Conservation (phyloP, 2,888 invertebrate genomes). For the Idaea straminata region DNA sequence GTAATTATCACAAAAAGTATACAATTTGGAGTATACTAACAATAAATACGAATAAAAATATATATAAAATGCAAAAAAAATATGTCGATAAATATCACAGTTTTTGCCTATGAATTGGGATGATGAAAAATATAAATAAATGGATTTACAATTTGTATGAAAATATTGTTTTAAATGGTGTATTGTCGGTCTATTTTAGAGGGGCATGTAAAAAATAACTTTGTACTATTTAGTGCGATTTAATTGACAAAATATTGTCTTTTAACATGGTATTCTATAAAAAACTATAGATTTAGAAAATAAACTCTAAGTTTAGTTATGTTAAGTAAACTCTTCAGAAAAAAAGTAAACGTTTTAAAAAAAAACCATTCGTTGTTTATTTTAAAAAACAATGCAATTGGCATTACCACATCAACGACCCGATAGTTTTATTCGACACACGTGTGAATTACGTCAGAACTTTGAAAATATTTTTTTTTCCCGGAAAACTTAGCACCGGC, state of each 20-base stretch:
- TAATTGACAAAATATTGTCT: conserved; percentile 50
- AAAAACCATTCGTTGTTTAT: conserved; percentile 42
- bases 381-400: conserved; percentile 43
- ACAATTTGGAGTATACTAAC: conserved; percentile 12
- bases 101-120: conserved; percentile 42
- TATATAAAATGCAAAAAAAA: conserved; percentile 23
- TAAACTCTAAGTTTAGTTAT: conserved; percentile 27
- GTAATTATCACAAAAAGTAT: background rate
- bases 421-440: conserved; percentile 37
- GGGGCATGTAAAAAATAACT: conserved; percentile 44
- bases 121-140: conserved; percentile 30
- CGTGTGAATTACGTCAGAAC: conserved; percentile 61
- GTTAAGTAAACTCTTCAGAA: conserved; percentile 28
- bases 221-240: conserved; percentile 72
- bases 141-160: conserved; percentile 29
- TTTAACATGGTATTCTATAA: conserved; percentile 26
- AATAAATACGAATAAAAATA: conserved; percentile 21
- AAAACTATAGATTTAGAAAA: conserved; percentile 17
- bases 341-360: conserved; percentile 29
- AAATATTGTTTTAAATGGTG: conserved; percentile 41
- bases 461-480: conserved; percentile 19
- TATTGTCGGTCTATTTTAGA: conserved; percentile 60
- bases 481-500: background rate
- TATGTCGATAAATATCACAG: conserved; percentile 68
- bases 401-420: conserved; percentile 41